Conservation (phyloP, 2,797 vertebrate genomes). For the Harpagifer antarcticus region DNA sequence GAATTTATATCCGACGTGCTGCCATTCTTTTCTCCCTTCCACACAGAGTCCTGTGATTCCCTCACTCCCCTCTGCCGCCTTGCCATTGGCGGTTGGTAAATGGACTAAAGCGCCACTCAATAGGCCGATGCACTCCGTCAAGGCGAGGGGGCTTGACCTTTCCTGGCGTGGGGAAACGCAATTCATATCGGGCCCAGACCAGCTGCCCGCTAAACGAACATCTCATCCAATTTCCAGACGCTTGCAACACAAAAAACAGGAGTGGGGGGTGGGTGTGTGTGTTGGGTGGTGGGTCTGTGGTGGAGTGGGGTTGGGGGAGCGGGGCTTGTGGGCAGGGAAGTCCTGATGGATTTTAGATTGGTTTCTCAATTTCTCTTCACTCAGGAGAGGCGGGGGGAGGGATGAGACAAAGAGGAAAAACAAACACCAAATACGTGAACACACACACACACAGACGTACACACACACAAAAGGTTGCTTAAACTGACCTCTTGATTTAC, state of each 20-base stretch:
- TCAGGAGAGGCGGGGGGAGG: conserved; percentile 69
- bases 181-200: conserved; percentile 85
- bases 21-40: conserved; percentile 75
- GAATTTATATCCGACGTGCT: conserved; percentile 78
- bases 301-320: conserved; percentile 40
- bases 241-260: conserved; percentile 81
- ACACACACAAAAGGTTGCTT: conserved; percentile 49
- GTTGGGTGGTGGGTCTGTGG: conserved; percentile 55
- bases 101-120: conserved; percentile 87
- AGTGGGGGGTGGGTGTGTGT: conserved; percentile 49
- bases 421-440: conserved; percentile 73
- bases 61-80: conserved; percentile 65
- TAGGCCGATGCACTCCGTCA: conserved; percentile 86
- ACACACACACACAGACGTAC: conserved; percentile 15
- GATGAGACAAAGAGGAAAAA: conserved; percentile 84
- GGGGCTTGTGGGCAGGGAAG: conserved; percentile 80
- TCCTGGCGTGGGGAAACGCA: conserved; percentile 82
- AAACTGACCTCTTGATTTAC: conserved; percentile 68
- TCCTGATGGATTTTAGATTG: conserved; percentile 90
- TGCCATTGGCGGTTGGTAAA: conserved; percentile 85
- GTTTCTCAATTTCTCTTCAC: conserved; percentile 88
- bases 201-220: conserved; percentile 84
- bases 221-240: conserved; percentile 86
- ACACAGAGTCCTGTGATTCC: conserved; percentile 59
- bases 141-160: conserved; percentile 88